Conservation (phyloP, 2,888 invertebrate species). For the Fissipunctia ypsillon region DNA sequence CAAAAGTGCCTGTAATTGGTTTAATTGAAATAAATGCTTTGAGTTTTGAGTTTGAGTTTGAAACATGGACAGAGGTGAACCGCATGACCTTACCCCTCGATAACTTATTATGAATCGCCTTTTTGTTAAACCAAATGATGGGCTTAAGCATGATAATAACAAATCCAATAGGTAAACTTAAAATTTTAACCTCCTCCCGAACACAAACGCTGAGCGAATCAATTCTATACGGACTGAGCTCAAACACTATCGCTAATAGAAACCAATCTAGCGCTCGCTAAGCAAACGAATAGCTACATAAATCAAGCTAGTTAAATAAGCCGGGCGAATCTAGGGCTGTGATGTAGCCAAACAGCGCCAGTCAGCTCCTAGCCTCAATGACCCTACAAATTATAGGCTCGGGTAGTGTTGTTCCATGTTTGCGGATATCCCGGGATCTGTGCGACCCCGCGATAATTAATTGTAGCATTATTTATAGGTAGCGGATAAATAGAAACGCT, state of each 20-base stretch:
- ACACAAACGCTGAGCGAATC: conserved; percentile 65
- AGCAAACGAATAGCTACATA: conserved; percentile 71
- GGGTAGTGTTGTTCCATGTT: conserved; percentile 65
- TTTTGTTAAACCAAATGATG: too few relatives aligned
- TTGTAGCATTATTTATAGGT: conserved; percentile 30
- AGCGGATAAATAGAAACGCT: not conserved
- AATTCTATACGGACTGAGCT: conserved; percentile 65
- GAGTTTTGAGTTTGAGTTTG: too few relatives aligned
- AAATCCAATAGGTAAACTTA: not conserved
- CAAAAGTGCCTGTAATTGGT: too few relatives aligned
- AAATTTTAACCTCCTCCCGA: conserved; percentile 40
- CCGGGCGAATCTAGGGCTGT: conserved; percentile 68
- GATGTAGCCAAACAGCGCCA: conserved; percentile 66
- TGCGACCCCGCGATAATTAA: conserved; percentile 22
- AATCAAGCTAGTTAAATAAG: conserved; percentile 79
- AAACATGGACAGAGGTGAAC: too few relatives aligned
- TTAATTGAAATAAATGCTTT: too few relatives aligned
- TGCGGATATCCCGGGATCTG: conserved; percentile 67
- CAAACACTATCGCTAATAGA: conserved; percentile 76
- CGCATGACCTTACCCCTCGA: too few relatives aligned
- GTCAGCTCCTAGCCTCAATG: conserved; percentile 66
- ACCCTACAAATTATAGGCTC: conserved; percentile 69
- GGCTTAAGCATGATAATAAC: not conserved
- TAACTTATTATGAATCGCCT: not conserved
- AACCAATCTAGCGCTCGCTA: conserved; percentile 70